Conservation (phyloP, 2,888 invertebrate genomes). For the Leptinotarsa juncta region DNA sequence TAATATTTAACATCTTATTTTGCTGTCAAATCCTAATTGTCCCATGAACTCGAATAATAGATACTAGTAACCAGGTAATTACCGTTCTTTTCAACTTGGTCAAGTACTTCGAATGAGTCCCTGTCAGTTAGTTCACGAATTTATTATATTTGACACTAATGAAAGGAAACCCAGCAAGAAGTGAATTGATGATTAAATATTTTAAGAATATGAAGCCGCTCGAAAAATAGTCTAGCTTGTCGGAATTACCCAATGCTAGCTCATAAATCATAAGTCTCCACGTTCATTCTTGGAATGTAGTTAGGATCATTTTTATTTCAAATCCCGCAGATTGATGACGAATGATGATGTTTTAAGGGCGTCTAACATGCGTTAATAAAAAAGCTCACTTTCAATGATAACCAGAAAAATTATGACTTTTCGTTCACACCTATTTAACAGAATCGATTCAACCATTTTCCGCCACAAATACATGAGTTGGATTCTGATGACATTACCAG, state of each 20-base stretch:
- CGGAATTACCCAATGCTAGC: conserved; percentile 4
- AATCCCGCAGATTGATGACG: not conserved
- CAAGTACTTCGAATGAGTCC: conserved; percentile 16
- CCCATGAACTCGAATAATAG: conserved; percentile 31
- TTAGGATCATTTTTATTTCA: not conserved
- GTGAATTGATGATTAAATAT: conserved; percentile 17
- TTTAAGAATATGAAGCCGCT: conserved; percentile 1
- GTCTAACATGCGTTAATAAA: too few species aligned
- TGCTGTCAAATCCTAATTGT: conserved; percentile 36
- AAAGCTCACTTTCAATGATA: too few species aligned
- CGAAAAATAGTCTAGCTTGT: not conserved
- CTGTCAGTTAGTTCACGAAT: conserved; percentile 35
- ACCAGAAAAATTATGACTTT: too few species aligned
- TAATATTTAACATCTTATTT: conserved; percentile 26
- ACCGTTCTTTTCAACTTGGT: conserved; percentile 23
- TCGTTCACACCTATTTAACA: too few species aligned
- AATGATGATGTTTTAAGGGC: not conserved
- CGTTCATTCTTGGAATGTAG: not conserved
- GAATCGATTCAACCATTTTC: too few species aligned
- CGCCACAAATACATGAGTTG: too few species aligned
- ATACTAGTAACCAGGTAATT: conserved; percentile 38
- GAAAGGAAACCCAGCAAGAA: conserved; percentile 24
- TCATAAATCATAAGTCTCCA: conserved; percentile 4
- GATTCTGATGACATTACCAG: too few species aligned
- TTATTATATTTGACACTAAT: conserved; percentile 41